Percentiles rank a stretch among this genome's conserved stretches.
phyloP scores from a whole-genome alignment of 2,888 invertebrate genomes.

The Mesorhabditis sp. region DNA sequence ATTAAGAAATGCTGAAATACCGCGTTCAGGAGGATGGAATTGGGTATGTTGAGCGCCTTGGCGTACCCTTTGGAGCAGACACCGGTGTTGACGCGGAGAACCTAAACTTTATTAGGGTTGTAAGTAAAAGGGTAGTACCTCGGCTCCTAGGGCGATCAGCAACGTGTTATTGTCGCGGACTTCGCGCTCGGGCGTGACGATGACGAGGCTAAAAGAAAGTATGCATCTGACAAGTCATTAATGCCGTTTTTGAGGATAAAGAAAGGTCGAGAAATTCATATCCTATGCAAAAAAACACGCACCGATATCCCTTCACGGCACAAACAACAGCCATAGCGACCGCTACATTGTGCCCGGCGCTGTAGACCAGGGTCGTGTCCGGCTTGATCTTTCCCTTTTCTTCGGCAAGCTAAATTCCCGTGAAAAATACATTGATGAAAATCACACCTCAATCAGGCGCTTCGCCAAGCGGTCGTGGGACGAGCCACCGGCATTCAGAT shows the following conservation, averaged over 20 bases:
- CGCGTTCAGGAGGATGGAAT: conserved; percentile 86
- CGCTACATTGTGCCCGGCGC: conserved; percentile 78
- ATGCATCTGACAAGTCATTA: conserved; percentile 60
- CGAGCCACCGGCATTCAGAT: conserved; percentile 90
- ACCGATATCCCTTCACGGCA: conserved; percentile 86
- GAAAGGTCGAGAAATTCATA: background rate
- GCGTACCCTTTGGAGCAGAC: conserved; percentile 71
- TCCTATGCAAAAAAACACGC: conserved; percentile 67
- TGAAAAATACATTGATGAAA: background rate
- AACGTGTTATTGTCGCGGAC: conserved; percentile 87
- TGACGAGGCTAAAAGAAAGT: conserved; percentile 77
- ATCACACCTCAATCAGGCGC: conserved; percentile 24
- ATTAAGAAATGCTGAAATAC: conserved; percentile 61
- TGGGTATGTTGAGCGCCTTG: conserved; percentile 77
- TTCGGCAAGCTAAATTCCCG: conserved; percentile 72
- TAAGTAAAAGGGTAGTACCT: conserved; percentile 71
- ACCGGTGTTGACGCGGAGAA: conserved; percentile 80
- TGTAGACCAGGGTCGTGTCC: conserved; percentile 85
- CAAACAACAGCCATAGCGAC: conserved; percentile 91
- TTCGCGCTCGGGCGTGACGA: conserved; percentile 98
- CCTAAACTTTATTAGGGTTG: conserved; percentile 59
- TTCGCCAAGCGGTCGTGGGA: conserved; percentile 85
- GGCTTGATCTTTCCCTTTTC: conserved; percentile 76
- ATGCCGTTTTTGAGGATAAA: conserved; percentile 17
- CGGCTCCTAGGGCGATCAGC: conserved; percentile 80